phyloP scores from a whole-genome alignment of 2,888 invertebrate species.

The Adelognathus sp. region DNA sequence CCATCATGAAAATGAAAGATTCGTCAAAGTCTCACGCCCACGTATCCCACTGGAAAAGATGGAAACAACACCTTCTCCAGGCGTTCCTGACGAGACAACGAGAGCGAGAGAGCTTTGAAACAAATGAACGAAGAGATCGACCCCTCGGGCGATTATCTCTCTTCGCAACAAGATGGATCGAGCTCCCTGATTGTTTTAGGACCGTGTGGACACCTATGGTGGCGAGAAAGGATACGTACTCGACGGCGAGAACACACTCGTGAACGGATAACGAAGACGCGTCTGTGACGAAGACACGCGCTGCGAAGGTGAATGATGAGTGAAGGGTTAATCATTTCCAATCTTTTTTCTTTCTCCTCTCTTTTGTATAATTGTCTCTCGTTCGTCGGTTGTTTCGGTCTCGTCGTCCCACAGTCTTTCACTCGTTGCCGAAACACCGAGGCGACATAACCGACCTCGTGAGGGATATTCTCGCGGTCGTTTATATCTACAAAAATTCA shows the following conservation, averaged over 20 bases:
- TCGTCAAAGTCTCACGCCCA: conserved; percentile 66
- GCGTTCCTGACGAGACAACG: conserved; percentile 43
- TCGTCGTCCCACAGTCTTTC: conserved; percentile 25
- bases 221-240: conserved; percentile 39
- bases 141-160: conserved; percentile 37
- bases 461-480: not conserved
- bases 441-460: conserved; percentile 9
- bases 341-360: conserved; percentile 27
- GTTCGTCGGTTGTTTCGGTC: conserved; percentile 30
- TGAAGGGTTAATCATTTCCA: conserved; percentile 61
- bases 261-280: conserved; percentile 55
- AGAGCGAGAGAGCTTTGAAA: conserved; percentile 23
- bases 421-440: conserved; percentile 6
- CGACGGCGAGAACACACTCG: conserved; percentile 26
- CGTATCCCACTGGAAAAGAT: conserved; percentile 45
- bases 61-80: conserved; percentile 54
- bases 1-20: conserved; percentile 60
- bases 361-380: not conserved
- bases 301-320: conserved; percentile 58
- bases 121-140: conserved; percentile 40
- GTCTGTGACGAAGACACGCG: conserved; percentile 37
- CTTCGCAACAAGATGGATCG: conserved; percentile 66
- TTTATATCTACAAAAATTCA: conserved; percentile 6
- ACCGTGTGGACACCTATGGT: conserved; percentile 59
- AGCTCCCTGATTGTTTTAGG: conserved; percentile 66